phyloP scores from a whole-genome alignment of 2,113 vertebrate species.

The Marmota flaviventris region DNA sequence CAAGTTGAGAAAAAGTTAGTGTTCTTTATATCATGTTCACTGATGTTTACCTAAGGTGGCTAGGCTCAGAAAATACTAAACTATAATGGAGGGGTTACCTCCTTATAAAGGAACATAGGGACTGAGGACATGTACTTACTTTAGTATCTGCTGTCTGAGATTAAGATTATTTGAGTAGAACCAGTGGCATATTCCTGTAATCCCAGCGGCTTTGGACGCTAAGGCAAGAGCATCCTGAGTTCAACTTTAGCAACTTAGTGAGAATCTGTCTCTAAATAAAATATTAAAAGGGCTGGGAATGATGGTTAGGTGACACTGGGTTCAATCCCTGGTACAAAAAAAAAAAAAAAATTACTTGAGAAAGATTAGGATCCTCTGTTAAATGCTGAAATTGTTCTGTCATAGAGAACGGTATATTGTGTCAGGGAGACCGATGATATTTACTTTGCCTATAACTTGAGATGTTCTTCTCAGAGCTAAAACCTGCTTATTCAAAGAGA shows the following conservation, averaged over 20 bases:
- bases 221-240: too few relatives aligned
- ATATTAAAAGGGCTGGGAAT: too few relatives aligned
- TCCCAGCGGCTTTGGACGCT: too few relatives aligned
- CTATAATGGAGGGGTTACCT: background rate
- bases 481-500: background rate
- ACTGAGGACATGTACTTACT: background rate
- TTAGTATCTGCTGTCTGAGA: conserved; percentile 2
- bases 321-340: too few relatives aligned
- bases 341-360: too few relatives aligned
- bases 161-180: background rate
- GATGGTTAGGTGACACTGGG: too few relatives aligned
- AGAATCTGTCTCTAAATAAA: too few relatives aligned
- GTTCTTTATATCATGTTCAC: conserved; percentile 74
- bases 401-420: background rate
- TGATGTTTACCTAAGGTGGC: conserved; percentile 81
- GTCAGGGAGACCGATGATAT: background rate
- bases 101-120: background rate
- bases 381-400: background rate
- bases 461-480: background rate
- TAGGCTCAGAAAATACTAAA: conserved; percentile 78
- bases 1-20: conserved; percentile 77
- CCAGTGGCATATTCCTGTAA: too few relatives aligned
- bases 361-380: background rate
- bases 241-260: too few relatives aligned
- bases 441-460: background rate